Percentiles rank a stretch among this genome's conserved stretches.
Conservation (phyloP, 92 coral and sea anemone genomes). For the Pocillopora meandrina region DNA sequence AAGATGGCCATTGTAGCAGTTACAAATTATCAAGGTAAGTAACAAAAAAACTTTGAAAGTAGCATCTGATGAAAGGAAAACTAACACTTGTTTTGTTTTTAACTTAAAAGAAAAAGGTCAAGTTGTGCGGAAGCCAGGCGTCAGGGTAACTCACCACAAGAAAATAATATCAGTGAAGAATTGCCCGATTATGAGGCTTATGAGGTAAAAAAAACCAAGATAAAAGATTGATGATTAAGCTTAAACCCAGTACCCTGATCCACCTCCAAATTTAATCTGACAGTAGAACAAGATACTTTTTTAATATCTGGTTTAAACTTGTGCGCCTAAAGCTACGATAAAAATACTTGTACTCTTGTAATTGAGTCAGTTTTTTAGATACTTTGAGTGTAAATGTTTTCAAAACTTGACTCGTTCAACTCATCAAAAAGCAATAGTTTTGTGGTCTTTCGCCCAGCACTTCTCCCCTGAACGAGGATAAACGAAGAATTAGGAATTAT, state of each 20-base stretch:
- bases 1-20: not conserved
- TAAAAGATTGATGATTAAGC: too few relatives aligned
- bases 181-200: slow-evolving; percentile 7
- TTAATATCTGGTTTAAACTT: too few relatives aligned
- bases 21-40: slow-evolving; percentile 2
- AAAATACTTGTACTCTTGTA: too few relatives aligned
- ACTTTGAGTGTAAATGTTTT: too few relatives aligned
- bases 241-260: not conserved
- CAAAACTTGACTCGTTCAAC: too few relatives aligned
- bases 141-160: not conserved
- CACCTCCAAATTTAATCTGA: not conserved
- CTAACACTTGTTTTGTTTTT: not conserved
- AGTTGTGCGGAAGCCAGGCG: not conserved
- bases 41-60: not conserved
- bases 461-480: too few relatives aligned
- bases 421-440: too few relatives aligned
- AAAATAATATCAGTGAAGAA: not conserved
- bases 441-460: too few relatives aligned
- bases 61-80: not conserved
- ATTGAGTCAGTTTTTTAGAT: too few relatives aligned
- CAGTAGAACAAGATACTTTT: too few relatives aligned
- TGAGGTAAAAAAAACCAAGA: not conserved
- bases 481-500: too few relatives aligned
- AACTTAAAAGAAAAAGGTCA: not conserved
- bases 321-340: too few relatives aligned